A percentile compares a stretch with the other conserved stretches of the same genome.
Evolutionary conservation across 2,888 invertebrate species (phyloP).

Genomic region (Campoplex nolae): DNA sequence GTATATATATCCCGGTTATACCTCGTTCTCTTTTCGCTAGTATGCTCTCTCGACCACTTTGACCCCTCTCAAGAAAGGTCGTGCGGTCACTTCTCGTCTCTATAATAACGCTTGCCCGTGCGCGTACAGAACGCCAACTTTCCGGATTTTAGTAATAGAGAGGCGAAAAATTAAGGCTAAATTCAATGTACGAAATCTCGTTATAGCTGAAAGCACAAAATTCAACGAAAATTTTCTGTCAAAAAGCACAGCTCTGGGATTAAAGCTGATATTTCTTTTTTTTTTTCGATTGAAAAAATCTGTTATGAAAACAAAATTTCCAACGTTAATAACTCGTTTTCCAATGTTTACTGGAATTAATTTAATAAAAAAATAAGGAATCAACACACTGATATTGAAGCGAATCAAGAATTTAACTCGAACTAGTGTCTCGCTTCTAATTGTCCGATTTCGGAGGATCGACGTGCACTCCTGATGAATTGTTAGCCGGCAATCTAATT

Average conservation of each 20-base stretch:
- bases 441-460: neutral
- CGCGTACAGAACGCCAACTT: constrained; percentile 16
- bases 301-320: neutral
- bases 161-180: constrained; percentile 44
- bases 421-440: neutral
- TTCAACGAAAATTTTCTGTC: constrained; percentile 13
- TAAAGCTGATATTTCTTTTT: constrained; percentile 2
- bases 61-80: constrained; percentile 68
- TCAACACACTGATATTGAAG: neutral
- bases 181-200: constrained; percentile 49
- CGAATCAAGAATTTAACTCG: no score
- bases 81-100: constrained; percentile 60
- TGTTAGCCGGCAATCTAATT: constrained; percentile 32
- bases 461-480: constrained; percentile 4
- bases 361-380: neutral
- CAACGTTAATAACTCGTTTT: neutral
- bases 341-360: neutral
- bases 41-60: constrained; percentile 63
- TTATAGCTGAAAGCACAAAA: constrained; percentile 37
- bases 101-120: constrained; percentile 50
- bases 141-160: constrained; percentile 47
- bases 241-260: neutral
- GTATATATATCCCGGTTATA: constrained; percentile 46
- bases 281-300: neutral
- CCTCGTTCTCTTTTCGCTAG: constrained; percentile 35